Base-by-base conservation (phyloP, 92 coral and sea anemone species). In the Diadumene lineata region DNA sequence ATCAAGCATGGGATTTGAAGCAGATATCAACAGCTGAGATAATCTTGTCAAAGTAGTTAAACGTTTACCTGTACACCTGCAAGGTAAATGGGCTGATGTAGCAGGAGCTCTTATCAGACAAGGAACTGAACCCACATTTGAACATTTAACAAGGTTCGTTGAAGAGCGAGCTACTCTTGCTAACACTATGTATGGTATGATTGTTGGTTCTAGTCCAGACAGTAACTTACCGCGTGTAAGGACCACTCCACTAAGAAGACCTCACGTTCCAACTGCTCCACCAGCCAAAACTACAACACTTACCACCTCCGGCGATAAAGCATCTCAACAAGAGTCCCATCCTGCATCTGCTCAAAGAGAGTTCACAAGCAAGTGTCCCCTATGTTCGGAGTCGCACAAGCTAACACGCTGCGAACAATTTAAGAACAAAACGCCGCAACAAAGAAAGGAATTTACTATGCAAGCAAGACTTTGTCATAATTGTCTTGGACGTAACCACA, bases 41-140 rank as follows among this genome's bases (percentile, higher is more conserved):
- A 89, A 82, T 0, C 24, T 82, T 3, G 74, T 51, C 56, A 82
- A 34, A 75, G 66, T 89, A 6, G 88, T 81, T 7, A 62, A 43
- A 64, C 78, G 83, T 48, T 69, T 85, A 1, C 88, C 84, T 11
- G 22, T 44, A 21, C 61, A 74, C 51, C 56, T 90, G 18, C 91
- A 86, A 62, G 86, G 88, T 3, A 79, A 76, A 23, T 82, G 88
- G 96, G 89, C 86, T 0, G 82, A 82, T 21, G 73, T 33, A 9
- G 70, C 91, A 1, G 67, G 76, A 2, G 75, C 50, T 27, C 66
- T 85, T 25, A 46, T 82, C 11, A 66, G 56, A 31, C 38, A 21
- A 0, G 88, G 69, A 18, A 38, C 18, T 1, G 84, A 81, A n/a
- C 85, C 85, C 8, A 62, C 29, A 1, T 83, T 83, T 66, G 28